phyloP scores from a whole-genome alignment of 2,888 invertebrate genomes.

The Tipula unca region DNA sequence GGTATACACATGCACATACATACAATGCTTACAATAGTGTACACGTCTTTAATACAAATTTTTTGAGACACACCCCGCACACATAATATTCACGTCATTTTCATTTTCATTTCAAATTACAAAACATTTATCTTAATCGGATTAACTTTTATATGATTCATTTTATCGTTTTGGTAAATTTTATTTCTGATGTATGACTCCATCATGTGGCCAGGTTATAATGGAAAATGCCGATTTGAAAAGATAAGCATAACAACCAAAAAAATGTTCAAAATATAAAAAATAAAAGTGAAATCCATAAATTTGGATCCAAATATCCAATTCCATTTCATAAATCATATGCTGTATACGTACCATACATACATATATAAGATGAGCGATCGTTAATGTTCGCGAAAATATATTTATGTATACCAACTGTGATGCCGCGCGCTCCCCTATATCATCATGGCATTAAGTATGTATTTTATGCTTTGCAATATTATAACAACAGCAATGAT shows the following conservation, averaged over 20 bases:
- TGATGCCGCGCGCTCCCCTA: not conserved
- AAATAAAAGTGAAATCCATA: not conserved
- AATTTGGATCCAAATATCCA: not conserved
- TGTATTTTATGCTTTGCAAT: not conserved
- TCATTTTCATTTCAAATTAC: not conserved
- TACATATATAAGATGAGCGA: not conserved
- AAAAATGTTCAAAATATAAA: not conserved
- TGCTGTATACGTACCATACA: not conserved
- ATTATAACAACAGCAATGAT: not conserved
- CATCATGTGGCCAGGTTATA: not conserved
- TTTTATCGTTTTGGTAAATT: conserved; percentile 1
- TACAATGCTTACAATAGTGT: too few relatives aligned
- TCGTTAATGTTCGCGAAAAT: not conserved
- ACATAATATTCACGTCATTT: not conserved
- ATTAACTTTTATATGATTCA: not conserved
- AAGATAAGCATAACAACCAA: not conserved
- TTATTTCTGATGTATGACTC: not conserved
- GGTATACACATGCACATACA: too few relatives aligned
- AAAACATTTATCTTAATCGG: not conserved
- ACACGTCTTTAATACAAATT: too few relatives aligned
- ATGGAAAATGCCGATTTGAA: not conserved
- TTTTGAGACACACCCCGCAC: not conserved
- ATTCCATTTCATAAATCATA: not conserved
- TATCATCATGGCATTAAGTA: not conserved
- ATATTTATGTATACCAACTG: not conserved